Evolutionary conservation across 1,140 invertebrate species (phyloP), one percentile per base, ranked within the genome.

Genomic region (Papilio dardanus): DNA sequence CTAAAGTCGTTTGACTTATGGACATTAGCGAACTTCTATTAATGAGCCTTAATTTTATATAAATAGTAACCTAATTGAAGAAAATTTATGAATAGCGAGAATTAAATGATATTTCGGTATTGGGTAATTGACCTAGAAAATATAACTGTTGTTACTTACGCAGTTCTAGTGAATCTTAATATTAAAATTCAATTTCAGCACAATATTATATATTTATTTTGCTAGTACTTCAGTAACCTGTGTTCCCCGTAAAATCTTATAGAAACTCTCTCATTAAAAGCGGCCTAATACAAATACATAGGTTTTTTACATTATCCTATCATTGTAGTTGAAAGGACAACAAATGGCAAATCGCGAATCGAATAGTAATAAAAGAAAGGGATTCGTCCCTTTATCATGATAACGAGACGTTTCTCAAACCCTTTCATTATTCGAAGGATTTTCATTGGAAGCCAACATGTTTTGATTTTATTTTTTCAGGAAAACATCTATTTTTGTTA

Each of bases 291-390:
- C 3, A 5, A n/a, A 10, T 42, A n/a, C n/a, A n/a, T n/a, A n/a
- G n/a, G n/a, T 37, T 35, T 24, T 42, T 28, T 40, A 68, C n/a
- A 21, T 35, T 35, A 37, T 69, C 19, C 33, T 69, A 21, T 37
- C 33, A 69, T 68, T 19, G 21, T 69, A 69, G 21, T 69, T 69
- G 35, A 71, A 40, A 40, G 24, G 16, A 46, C 37, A 71, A 71
- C 35, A 46, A 42, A 42, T 14, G 19, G 21, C 21, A 71, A 71
- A 71, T 71, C 68, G 68, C 21, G 68, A 46, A 71, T 21, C 68
- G 19, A 71, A 14, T 30, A 71, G 37, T 31, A 71, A 71, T 71
- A 71, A 71, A 46, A 71, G 68, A 71, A 71, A 71, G 68, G 68
- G 68, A 71, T 71, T 37, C 37, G 24, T 71, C 35, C 68, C 68